These are phyloP conservation scores for Phyllostomus discolor DNA, from an alignment of 2,113 vertebrate species.

Conservation along the genomic window DNA sequence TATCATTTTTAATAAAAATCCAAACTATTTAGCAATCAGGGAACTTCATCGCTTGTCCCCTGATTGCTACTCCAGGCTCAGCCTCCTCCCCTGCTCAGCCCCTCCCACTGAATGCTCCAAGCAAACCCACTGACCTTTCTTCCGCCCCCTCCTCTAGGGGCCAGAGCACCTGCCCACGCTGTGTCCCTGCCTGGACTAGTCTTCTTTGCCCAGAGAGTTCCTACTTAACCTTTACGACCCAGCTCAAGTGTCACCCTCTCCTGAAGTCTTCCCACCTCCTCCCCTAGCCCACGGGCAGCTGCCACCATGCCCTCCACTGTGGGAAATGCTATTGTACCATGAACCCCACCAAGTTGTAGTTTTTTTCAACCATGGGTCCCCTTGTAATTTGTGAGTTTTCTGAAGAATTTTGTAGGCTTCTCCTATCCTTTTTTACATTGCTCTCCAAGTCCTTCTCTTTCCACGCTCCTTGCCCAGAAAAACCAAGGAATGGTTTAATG, in stretches of 20 bases:
- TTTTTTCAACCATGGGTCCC: not conserved
- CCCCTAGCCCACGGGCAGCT: not conserved
- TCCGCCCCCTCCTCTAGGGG: not conserved
- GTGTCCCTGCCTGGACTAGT: not conserved
- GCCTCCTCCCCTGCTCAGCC: fast-evolving
- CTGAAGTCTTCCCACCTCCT: not conserved
- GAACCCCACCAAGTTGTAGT: not conserved
- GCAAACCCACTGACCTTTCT: not conserved
- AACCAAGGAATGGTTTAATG: not conserved
- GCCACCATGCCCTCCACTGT: no score
- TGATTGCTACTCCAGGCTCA: not conserved
- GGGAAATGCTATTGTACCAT: not conserved
- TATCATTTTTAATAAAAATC: slow-evolving; percentile 4
- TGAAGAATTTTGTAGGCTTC: not conserved
- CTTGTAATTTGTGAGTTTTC: not conserved
- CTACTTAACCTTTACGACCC: not conserved
- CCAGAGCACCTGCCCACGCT: not conserved
- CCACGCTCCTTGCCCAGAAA: not conserved
- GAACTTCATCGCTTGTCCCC: not conserved
- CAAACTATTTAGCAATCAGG: not conserved
- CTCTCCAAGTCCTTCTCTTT: not conserved
- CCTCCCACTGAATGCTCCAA: not conserved
- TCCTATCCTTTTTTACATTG: not conserved
- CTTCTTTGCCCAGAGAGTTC: not conserved
- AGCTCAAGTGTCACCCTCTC: not conserved